Base-by-base conservation (phyloP, 2,113 vertebrate species). In the Xiphophorus maculatus region DNA sequence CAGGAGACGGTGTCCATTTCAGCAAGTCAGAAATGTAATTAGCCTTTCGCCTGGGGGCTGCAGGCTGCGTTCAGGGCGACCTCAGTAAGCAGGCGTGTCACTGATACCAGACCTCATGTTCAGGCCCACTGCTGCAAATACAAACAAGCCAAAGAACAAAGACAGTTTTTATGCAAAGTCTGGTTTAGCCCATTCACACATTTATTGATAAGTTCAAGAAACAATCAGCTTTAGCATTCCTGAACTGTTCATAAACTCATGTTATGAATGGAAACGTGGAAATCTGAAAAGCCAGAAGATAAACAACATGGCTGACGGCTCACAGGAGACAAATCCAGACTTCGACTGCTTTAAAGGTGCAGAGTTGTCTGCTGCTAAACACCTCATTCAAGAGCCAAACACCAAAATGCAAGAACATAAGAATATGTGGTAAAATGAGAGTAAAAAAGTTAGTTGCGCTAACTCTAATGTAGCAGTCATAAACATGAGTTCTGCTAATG, bases 11-110 rank as follows among this genome's bases (percentile, higher is more conserved):
- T 88, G 81, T 91, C 82, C 82, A 86, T 93, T 94, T 93, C 91
- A 94, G 84, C 79, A 83, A 91, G 86, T 90, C 89, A 90, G 80
- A 89, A 92, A 93, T 87, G 89, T 92, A 91, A 93, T 91, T 92
- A 92, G 88, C 90, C 84, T 61, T 89, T 89, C 89, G 79, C 87
- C 90, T 85, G 17, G 71, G 63, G 80, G 90, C 86, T 51, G 74
- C 14, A 14, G 84, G 67, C 81, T 87, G 77, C 28, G 37, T 84
- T 88, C 62, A 80, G 86, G 84, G 32, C 35, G 58, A 90, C 85
- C 82, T 80, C 65, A 76, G 62, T 69, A 51, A 19, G 74, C 86
- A 51, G 74, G 77, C 48, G 66, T 62, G 73, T 85, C 87, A 74
- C 68, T 83, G 85, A 86, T 82, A 85, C 66, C 65, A 74, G 25